A percentile compares a stretch with the other conserved stretches of the same genome.
Evolutionary conservation across 37 sponge, comb jelly and placozoan genomes (phyloP).

Genomic region (Amphimedon queenslandica): DNA sequence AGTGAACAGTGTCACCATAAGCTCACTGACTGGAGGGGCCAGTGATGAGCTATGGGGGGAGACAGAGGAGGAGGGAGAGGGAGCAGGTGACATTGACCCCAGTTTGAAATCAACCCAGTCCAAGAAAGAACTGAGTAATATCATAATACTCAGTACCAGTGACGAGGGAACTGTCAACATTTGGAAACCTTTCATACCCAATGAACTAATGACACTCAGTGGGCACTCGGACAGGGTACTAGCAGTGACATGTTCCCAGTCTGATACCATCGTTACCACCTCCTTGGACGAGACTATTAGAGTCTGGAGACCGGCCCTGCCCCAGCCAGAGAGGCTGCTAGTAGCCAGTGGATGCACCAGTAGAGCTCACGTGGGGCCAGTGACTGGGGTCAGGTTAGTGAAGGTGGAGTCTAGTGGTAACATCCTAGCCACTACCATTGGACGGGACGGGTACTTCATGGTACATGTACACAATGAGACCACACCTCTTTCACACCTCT

Average conservation of each 20-base stretch:
- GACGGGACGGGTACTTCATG: constrained; percentile 67
- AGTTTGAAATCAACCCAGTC: background rate
- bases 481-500: constrained; percentile 15
- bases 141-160: constrained; percentile 67
- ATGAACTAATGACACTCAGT: constrained; percentile 55
- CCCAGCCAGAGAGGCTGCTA: constrained; percentile 7
- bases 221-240: constrained; percentile 87
- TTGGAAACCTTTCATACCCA: constrained; percentile 84
- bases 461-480: constrained; percentile 33
- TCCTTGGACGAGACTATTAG: constrained; percentile 75
- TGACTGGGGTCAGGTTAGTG: constrained; percentile 25
- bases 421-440: constrained; percentile 23
- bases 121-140: constrained; percentile 34
- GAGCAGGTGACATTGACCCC: too few relatives aligned
- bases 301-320: constrained; percentile 63
- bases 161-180: constrained; percentile 84
- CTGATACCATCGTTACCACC: constrained; percentile 53
- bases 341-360: background rate
- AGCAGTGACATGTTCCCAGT: constrained; percentile 44
- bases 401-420: background rate
- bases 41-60: constrained; percentile 54
- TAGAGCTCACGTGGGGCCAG: constrained; percentile 58
- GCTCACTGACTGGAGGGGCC: constrained; percentile 11
- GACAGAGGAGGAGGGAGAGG: constrained; percentile 19
- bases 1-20: constrained; percentile 35